phyloP scores from a whole-genome alignment of 2,888 invertebrate species.

The Caenorhabditis doughertyi region DNA sequence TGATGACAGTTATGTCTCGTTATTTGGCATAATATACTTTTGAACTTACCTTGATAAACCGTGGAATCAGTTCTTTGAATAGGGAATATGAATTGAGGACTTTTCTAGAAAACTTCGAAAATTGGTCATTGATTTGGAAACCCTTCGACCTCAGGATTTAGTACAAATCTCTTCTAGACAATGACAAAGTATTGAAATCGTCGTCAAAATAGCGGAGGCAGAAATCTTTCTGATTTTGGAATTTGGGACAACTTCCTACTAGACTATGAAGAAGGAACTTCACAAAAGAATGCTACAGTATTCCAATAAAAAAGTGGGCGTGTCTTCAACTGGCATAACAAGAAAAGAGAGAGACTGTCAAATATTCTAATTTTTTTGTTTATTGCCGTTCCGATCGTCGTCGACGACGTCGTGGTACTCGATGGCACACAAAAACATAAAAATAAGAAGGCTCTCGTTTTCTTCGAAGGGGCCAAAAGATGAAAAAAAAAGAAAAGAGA shows the following conservation, averaged over 20 bases:
- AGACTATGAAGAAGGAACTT: too few species aligned
- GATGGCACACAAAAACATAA: neutral
- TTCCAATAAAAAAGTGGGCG: too few species aligned
- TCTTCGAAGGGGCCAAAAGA: neutral
- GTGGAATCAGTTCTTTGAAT: neutral
- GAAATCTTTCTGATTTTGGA: neutral
- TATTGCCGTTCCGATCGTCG: neutral
- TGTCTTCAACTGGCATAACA: too few species aligned
- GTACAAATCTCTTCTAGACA: conserved; percentile 21
- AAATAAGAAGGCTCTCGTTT: neutral
- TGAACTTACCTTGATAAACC: too few species aligned
- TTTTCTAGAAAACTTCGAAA: conserved; percentile 4
- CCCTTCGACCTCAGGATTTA: neutral
- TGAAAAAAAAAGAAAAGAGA: neutral
- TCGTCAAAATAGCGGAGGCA: neutral
- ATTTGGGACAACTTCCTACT: too few species aligned
- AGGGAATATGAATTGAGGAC: too few species aligned
- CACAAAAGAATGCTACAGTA: neutral
- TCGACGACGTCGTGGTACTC: neutral
- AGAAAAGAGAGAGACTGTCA: neutral
- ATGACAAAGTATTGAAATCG: conserved; percentile 1
- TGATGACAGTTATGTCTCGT: too few species aligned
- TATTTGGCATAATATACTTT: too few species aligned
- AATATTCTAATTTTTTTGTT: conserved; percentile 1
- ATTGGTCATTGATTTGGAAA: conserved; percentile 15